These are phyloP conservation scores for Drosophila affinis DNA, from an alignment of 2,888 invertebrate species.

Conservation along the genomic window DNA sequence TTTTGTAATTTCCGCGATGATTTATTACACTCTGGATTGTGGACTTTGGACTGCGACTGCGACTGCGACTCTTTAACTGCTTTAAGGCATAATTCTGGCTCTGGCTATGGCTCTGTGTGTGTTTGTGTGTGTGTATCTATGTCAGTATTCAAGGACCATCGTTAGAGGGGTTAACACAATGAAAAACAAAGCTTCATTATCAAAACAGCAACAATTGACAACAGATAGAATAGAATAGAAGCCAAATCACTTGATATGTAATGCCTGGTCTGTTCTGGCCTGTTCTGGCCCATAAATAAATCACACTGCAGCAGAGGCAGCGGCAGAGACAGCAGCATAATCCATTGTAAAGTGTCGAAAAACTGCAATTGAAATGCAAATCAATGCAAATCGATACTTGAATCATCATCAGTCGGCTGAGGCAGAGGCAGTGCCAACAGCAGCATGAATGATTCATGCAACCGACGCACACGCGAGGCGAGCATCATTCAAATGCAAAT, in stretches of 20 bases:
- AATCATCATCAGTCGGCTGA: slow-evolving; percentile 55
- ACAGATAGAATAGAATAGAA: too few species aligned
- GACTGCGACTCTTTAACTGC: slow-evolving; percentile 29
- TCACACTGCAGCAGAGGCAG: slow-evolving; percentile 60
- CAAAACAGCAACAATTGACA: slow-evolving; percentile 39
- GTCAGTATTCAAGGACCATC: slow-evolving; percentile 60
- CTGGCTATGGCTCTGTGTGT: too few species aligned
- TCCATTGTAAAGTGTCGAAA: slow-evolving; percentile 78
- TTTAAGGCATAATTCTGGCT: slow-evolving; percentile 14
- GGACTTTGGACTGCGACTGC: neutral
- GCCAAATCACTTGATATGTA: slow-evolving; percentile 69
- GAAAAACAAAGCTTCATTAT: slow-evolving; percentile 70
- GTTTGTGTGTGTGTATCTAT: slow-evolving; percentile 23
- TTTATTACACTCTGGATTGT: slow-evolving; percentile 47
- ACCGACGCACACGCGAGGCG: slow-evolving; percentile 68
- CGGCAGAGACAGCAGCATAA: slow-evolving; percentile 51
- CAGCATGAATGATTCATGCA: slow-evolving; percentile 72
- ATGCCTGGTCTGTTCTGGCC: slow-evolving; percentile 28
- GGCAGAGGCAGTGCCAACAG: slow-evolving; percentile 16
- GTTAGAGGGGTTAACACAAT: slow-evolving; percentile 60
- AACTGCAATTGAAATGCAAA: slow-evolving; percentile 81
- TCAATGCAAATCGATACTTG: slow-evolving; percentile 80
- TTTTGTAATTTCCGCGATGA: slow-evolving; percentile 66
- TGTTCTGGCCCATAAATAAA: slow-evolving; percentile 65
- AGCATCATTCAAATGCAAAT: slow-evolving; percentile 75